Evolutionary conservation across 2,888 invertebrate species (phyloP), one percentile per base, ranked within the genome.

Genomic region (Nesidiocoris tenuis): DNA sequence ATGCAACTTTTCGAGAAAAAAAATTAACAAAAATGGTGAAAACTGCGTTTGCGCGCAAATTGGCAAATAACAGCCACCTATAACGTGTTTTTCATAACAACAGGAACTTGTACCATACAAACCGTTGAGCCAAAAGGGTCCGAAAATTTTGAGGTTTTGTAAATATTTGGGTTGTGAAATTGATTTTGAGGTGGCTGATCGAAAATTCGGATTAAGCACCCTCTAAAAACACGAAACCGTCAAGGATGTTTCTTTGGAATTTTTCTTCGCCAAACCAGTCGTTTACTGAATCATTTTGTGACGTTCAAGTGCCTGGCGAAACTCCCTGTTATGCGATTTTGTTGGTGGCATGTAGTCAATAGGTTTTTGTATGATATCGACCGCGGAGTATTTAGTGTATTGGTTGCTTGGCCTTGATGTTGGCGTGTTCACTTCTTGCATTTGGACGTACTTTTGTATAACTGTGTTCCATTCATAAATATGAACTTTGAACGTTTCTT

Each of bases 401-500:
- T 67, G 55, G 56, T 67, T 39, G 39, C 18, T 67, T 55, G 25
- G 39, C 25, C 55, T 67, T 56, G 22, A 67, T 56, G 22, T 55
- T 55, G 22, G 22, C 67, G 23, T 54, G 54, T 55, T 56, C 67
- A 67, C 67, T 55, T 67, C 22, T 67, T 67, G 67, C 67, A 67
- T 67, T 67, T 67, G 54, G 22, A 56, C 17, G 56, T 67, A 54
- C 25, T 7, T 67, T 67, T 39, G 3, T 67, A 67, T 39, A 67
- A 67, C 56, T 67, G 67, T 67, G 67, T 67, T 67, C 39, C 39
- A 39, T 39, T 39, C 5, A 22, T 22, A 25, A 24, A 18, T 17
- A 63, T 63, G 23, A 67, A 67, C n/a, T 67, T 67, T 55, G n/a
- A 55, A 67, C 55, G 56, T 67, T 67, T 56, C 67, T 22, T 67